Evolutionary conservation across 2,113 vertebrate species (phyloP), one percentile per base, ranked within the genome.

Genomic region (Paratilapia polleni): DNA sequence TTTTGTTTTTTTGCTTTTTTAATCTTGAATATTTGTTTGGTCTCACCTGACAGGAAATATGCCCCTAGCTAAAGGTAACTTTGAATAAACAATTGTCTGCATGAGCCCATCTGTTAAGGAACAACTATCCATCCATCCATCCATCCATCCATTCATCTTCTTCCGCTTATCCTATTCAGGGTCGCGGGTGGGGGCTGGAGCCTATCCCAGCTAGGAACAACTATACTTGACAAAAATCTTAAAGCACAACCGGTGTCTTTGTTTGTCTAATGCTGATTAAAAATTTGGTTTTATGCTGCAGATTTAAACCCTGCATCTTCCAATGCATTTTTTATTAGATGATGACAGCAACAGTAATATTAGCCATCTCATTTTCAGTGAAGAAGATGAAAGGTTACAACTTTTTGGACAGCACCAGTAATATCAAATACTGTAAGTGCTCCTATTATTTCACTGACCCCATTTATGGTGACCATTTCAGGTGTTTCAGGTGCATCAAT

Each of bases 71-170:
- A 75, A 68, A 87, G 43, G 34, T 56, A 80, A 57, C 60, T 77
- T 58, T 86, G 12, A 88, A 86, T 85, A 87, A 85, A 88, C 61
- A 79, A 66, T 58, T 49, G 61, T 74, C 49, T 82, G 79, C n/a
- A 62, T 28, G 31, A 58, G 24, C n/a, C n/a, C n/a, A n/a, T n/a
- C n/a, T n/a, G n/a, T n/a, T n/a, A n/a, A n/a, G n/a, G n/a, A n/a
- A n/a, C n/a, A n/a, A n/a, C n/a, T n/a, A n/a, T n/a, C n/a, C n/a
- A n/a, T n/a, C n/a, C n/a, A n/a, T n/a, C n/a, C n/a, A n/a, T n/a
- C n/a, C n/a, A n/a, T n/a, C n/a, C n/a, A n/a, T n/a, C n/a, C n/a
- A n/a, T n/a, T n/a, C n/a, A n/a, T n/a, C n/a, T n/a, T n/a, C n/a
- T n/a, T n/a, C n/a, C n/a, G n/a, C n/a, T n/a, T n/a, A n/a, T n/a